Evolutionary conservation across 2,888 invertebrate genomes (phyloP).

Genomic region (Ochlodes sylvanus): DNA sequence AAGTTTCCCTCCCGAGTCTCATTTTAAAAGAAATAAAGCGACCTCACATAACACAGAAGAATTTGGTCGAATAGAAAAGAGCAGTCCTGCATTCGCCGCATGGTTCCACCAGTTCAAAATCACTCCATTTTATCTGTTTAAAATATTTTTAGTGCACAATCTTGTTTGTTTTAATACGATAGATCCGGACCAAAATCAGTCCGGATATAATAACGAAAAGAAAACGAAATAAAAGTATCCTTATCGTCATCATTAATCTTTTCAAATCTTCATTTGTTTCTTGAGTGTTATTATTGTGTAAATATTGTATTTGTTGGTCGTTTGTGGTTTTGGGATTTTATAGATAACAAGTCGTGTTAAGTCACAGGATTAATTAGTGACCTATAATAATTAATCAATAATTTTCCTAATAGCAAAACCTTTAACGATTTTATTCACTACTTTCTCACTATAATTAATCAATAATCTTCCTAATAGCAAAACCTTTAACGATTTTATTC

Average conservation of each 20-base stretch:
- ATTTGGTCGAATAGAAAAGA: slow-evolving; percentile 23
- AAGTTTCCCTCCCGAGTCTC: not conserved
- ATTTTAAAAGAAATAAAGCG: slow-evolving; percentile 26
- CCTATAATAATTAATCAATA: too few species aligned
- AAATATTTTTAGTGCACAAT: slow-evolving; percentile 17
- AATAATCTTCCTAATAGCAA: too few species aligned
- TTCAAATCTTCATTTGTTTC: slow-evolving; percentile 6
- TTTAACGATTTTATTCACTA: too few species aligned
- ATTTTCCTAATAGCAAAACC: too few species aligned
- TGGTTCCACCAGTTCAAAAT: slow-evolving; percentile 23
- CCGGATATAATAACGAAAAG: slow-evolving; percentile 17
- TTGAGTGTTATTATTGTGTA: too few species aligned
- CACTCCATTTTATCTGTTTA: slow-evolving; percentile 33
- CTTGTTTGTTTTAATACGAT: slow-evolving; percentile 24
- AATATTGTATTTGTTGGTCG: too few species aligned
- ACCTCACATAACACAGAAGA: slow-evolving; percentile 19
- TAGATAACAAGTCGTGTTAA: too few species aligned
- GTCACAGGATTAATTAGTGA: too few species aligned
- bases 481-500: too few species aligned
- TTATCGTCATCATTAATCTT: slow-evolving; percentile 12
- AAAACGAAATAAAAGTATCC: slow-evolving; percentile 18
- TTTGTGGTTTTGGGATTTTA: too few species aligned
- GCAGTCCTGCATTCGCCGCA: slow-evolving; percentile 21
- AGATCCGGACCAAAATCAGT: slow-evolving; percentile 17
- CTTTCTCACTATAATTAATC: too few species aligned